Conservation (phyloP, 2,113 vertebrate species). For the Anguilla rostrata region DNA sequence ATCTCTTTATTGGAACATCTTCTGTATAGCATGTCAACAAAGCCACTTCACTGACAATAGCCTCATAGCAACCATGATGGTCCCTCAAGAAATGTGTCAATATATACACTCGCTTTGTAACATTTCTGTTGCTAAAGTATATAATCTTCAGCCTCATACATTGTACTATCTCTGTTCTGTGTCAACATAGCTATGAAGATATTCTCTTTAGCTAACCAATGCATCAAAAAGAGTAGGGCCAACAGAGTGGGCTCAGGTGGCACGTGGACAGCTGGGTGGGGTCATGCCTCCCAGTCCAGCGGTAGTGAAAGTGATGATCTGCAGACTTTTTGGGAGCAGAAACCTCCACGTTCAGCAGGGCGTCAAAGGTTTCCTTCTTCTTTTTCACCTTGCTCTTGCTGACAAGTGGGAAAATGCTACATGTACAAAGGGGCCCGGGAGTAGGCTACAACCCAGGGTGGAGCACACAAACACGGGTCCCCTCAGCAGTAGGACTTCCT, state of each 20-base stretch:
- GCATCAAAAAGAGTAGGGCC: background rate
- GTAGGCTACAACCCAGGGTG: background rate
- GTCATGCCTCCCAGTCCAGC: background rate
- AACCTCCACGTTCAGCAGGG: background rate
- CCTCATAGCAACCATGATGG: too few species aligned
- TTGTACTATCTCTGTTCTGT: background rate
- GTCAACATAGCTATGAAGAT: background rate
- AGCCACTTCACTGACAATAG: too few species aligned
- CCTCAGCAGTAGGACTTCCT: background rate
- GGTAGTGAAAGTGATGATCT: slow-evolving; percentile 21
- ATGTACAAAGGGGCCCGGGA: background rate
- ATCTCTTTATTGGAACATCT: background rate
- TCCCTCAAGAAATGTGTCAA: too few species aligned
- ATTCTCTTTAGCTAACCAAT: background rate
- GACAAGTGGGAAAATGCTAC: background rate
- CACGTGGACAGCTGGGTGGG: background rate
- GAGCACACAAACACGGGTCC: background rate
- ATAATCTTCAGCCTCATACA: background rate
- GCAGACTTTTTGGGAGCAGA: background rate
- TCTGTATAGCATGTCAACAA: too few species aligned
- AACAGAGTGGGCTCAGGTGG: background rate
- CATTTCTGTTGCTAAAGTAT: background rate
- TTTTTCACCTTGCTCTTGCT: slow-evolving; percentile 15
- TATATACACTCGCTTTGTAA: background rate
- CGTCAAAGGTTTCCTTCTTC: slow-evolving; percentile 10